A percentile compares a stretch with the other conserved stretches of the same genome.
phyloP scores from a whole-genome alignment of 2,797 vertebrate species.

The Pipistrellus nathusii region DNA sequence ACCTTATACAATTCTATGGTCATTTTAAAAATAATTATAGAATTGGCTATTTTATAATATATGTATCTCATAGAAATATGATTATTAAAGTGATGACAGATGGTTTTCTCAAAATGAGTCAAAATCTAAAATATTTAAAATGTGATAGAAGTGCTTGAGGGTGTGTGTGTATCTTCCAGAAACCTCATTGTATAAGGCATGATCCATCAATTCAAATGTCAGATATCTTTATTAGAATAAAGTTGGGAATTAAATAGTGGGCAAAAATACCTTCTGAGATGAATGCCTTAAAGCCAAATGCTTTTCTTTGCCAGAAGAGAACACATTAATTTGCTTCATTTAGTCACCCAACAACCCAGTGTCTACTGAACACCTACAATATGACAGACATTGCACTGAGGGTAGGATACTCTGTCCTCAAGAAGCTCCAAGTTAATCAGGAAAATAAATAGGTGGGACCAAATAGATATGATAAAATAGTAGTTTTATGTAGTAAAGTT shows the following conservation, averaged over 20 bases:
- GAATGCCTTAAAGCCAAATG: not conserved
- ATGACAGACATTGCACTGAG: not conserved
- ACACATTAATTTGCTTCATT: not conserved
- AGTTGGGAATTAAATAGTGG: not conserved
- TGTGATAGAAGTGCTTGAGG: not conserved
- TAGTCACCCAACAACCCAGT: not conserved
- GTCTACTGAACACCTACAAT: not conserved
- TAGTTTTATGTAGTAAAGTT: not conserved
- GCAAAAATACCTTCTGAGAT: not conserved
- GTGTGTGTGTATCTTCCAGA: not conserved
- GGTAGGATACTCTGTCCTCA: not conserved
- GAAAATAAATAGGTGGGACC: not conserved
- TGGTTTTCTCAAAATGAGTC: slow-evolving; percentile 6
- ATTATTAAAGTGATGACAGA: slow-evolving; percentile 1
- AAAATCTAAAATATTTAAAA: slow-evolving; percentile 38
- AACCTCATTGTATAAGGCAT: not conserved
- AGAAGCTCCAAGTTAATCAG: not conserved
- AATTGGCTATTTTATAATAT: not conserved
- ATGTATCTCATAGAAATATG: slow-evolving; percentile 36
- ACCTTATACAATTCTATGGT: not conserved
- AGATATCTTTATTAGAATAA: slow-evolving; percentile 53
- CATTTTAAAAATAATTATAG: slow-evolving; percentile 26
- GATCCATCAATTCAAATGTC: not conserved
- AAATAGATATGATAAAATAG: slow-evolving; percentile 50
- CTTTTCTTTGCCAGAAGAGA: not conserved